A percentile compares a stretch with the other conserved stretches of the same genome.
phyloP scores from a whole-genome alignment of 2,888 invertebrate species.

The Schizotus pectinicornis region DNA sequence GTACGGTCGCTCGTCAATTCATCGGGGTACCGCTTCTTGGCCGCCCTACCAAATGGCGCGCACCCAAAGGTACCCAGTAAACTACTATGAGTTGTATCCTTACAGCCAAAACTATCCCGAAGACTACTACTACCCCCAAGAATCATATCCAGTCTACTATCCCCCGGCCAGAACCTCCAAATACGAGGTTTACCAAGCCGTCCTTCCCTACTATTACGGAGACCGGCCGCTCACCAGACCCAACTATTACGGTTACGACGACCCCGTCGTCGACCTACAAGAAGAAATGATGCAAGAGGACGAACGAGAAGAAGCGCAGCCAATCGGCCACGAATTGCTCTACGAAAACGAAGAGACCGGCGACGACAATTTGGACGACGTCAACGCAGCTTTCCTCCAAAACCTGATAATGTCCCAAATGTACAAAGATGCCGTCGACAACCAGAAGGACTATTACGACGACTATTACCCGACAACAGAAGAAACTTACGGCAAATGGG shows the following conservation, averaged over 20 bases:
- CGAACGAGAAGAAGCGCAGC: conserved; percentile 66
- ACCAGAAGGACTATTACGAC: conserved; percentile 40
- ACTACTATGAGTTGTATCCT: conserved; percentile 59
- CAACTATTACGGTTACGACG: conserved; percentile 55
- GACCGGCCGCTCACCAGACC: conserved; percentile 52
- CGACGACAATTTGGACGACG: conserved; percentile 52
- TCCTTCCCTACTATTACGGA: conserved; percentile 60
- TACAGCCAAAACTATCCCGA: conserved; percentile 64
- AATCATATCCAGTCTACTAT: conserved; percentile 51
- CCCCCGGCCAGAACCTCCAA: conserved; percentile 60
- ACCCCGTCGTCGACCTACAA: conserved; percentile 62
- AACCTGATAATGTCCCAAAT: conserved; percentile 72
- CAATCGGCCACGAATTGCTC: conserved; percentile 72
- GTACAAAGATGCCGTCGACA: conserved; percentile 63
- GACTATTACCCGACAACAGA: conserved; percentile 42
- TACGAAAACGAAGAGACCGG: conserved; percentile 62
- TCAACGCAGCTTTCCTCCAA: conserved; percentile 70
- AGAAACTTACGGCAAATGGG: conserved; percentile 46
- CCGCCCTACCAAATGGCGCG: conserved; percentile 48
- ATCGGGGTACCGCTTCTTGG: conserved; percentile 33
- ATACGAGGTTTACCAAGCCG: conserved; percentile 58
- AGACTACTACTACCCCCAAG: conserved; percentile 59
- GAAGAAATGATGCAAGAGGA: conserved; percentile 68
- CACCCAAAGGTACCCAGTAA: conserved; percentile 60
- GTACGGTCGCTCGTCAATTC: conserved; percentile 48